Conservation (phyloP, 1,140 invertebrate genomes). For the Euura saliciscinereae region DNA sequence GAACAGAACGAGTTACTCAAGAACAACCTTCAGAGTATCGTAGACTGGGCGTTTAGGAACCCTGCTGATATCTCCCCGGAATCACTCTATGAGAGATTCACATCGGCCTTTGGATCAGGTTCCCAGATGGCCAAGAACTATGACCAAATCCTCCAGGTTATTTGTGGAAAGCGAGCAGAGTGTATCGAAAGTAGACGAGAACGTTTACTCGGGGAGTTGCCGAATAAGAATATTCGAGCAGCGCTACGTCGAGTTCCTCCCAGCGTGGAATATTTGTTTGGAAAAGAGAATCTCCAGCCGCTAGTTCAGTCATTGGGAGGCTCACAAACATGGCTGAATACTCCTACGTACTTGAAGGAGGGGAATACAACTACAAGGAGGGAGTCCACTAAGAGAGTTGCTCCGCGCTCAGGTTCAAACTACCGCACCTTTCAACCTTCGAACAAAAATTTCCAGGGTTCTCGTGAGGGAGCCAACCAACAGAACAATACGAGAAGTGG, state of each 20-base stretch:
- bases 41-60: constrained; percentile 24
- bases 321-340: constrained; percentile 30
- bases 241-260: constrained; percentile 31
- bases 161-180: constrained; percentile 41
- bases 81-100: constrained; percentile 14
- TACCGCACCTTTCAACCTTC: background rate
- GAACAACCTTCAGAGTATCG: constrained; percentile 18
- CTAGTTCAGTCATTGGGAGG: constrained; percentile 35
- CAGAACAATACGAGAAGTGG: background rate
- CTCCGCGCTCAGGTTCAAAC: background rate
- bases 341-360: constrained; percentile 20
- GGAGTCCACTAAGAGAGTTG: background rate
- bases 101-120: constrained; percentile 16
- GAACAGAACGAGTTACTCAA: constrained; percentile 20
- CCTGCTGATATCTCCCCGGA: constrained; percentile 14
- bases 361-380: constrained; percentile 5
- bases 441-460: background rate
- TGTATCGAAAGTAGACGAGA: constrained; percentile 38
- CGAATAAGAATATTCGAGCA: constrained; percentile 29
- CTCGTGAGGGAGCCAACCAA: background rate
- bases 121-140: constrained; percentile 20
- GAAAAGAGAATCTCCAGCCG: constrained; percentile 27
- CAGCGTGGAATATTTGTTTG: constrained; percentile 32
- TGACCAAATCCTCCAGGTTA: constrained; percentile 34
- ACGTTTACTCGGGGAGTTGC: constrained; percentile 23